Evolutionary conservation across 2,888 invertebrate species (phyloP).

Genomic region (Drosophila meridionalis): DNA sequence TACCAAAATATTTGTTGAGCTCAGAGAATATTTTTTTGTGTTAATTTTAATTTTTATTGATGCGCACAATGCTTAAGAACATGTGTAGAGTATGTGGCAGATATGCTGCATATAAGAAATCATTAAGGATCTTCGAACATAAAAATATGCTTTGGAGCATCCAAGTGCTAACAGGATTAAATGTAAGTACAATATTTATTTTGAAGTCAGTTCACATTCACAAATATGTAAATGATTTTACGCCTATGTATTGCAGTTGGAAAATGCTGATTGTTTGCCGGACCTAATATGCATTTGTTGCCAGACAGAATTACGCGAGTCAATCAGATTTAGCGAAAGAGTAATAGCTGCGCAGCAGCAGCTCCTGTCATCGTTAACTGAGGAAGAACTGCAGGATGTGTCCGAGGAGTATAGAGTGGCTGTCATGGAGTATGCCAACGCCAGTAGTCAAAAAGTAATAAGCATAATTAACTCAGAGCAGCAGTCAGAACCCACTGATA

Average conservation of each 20-base stretch:
- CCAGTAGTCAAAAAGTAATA: slow-evolving; percentile 1
- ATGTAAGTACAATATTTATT: slow-evolving; percentile 22
- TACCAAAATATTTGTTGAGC: slow-evolving; percentile 13
- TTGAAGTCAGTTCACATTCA: not conserved
- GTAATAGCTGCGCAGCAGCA: slow-evolving; percentile 50
- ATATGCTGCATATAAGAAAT: slow-evolving; percentile 40
- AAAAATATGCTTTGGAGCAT: slow-evolving; percentile 43
- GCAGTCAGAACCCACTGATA: not conserved
- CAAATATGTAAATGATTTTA: not conserved
- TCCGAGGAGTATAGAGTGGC: slow-evolving; percentile 33
- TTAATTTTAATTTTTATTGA: slow-evolving; percentile 9
- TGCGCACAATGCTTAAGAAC: slow-evolving; percentile 43
- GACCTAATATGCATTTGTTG: slow-evolving; percentile 57
- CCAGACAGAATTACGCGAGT: slow-evolving; percentile 48
- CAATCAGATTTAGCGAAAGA: slow-evolving; percentile 52
- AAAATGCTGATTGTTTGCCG: slow-evolving; percentile 40
- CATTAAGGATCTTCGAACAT: slow-evolving; percentile 46
- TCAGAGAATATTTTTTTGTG: not conserved
- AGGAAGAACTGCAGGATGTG: slow-evolving; percentile 35
- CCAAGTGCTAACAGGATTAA: slow-evolving; percentile 47
- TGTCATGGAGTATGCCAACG: slow-evolving; percentile 20
- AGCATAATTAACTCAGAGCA: slow-evolving; percentile 2
- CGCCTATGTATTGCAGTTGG: slow-evolving; percentile 27
- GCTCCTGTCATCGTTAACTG: slow-evolving; percentile 36
- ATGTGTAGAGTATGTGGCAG: slow-evolving; percentile 51